These are phyloP conservation scores for Eustalomyia histrio DNA, from an alignment of 2,888 invertebrate genomes.

Conservation along the genomic window DNA sequence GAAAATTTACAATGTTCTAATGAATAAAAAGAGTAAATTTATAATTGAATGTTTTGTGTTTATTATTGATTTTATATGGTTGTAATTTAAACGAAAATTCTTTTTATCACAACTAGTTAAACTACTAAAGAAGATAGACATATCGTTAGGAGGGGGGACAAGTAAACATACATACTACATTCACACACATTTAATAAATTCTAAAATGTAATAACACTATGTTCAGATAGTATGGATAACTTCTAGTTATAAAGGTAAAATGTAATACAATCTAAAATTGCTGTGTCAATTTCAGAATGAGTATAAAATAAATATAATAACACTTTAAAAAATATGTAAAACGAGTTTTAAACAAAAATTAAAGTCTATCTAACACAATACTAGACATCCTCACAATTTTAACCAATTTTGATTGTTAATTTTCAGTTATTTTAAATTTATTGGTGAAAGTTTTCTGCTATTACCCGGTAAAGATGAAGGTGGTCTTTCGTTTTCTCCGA, in stretches of 20 bases:
- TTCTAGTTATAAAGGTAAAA: neutral
- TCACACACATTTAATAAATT: conserved; percentile 19
- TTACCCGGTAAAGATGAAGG: too few relatives aligned
- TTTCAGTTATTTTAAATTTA: too few relatives aligned
- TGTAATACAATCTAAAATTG: too few relatives aligned
- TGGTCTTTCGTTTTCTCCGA: too few relatives aligned
- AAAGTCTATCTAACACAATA: too few relatives aligned
- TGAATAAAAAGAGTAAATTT: neutral
- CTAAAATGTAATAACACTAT: neutral
- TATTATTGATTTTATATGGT: conserved; percentile 18
- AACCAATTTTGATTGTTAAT: too few relatives aligned
- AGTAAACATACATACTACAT: conserved; percentile 22
- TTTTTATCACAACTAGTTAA: neutral
- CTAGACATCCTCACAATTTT: too few relatives aligned
- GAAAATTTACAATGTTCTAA: neutral
- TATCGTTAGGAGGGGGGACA: neutral
- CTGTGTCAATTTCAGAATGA: too few relatives aligned
- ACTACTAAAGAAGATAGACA: neutral
- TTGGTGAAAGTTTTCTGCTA: too few relatives aligned
- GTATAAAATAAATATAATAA: too few relatives aligned
- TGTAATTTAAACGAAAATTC: neutral
- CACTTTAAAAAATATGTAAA: too few relatives aligned
- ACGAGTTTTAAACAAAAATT: too few relatives aligned
- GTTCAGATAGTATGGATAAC: neutral
- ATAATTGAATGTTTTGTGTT: neutral